These are phyloP conservation scores for Laupala kohalensis DNA, from an alignment of 1,140 invertebrate genomes.

Conservation along the genomic window DNA sequence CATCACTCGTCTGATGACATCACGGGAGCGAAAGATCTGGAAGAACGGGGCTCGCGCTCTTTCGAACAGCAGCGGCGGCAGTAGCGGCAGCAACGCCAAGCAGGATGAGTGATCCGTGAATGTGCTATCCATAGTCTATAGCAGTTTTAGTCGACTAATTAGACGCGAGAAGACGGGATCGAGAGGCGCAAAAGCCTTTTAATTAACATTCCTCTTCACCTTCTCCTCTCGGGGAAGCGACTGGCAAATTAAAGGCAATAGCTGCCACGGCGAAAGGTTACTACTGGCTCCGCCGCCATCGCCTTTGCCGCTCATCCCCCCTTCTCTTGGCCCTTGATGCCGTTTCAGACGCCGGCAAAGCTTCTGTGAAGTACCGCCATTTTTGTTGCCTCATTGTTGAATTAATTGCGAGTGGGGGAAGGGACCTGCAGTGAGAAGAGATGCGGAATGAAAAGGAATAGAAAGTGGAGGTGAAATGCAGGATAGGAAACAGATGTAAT, in stretches of 20 bases:
- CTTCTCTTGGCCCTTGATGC: too few species aligned
- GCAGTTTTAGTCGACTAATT: conserved; percentile 21
- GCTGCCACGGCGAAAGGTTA: conserved; percentile 22
- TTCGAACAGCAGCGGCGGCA: too few species aligned
- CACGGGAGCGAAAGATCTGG: neutral
- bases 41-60: too few species aligned
- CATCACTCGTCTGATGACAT: neutral
- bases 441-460: too few species aligned
- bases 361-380: conserved; percentile 13
- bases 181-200: conserved; percentile 25
- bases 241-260: conserved; percentile 28
- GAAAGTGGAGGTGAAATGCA: too few species aligned
- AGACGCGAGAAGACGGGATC: conserved; percentile 19
- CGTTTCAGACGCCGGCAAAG: conserved; percentile 1
- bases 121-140: conserved; percentile 8
- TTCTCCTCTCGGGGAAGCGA: conserved; percentile 16
- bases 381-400: conserved; percentile 29
- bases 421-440: too few species aligned
- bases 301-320: neutral
- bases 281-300: conserved; percentile 18
- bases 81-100: too few species aligned
- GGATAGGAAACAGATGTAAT: too few species aligned
- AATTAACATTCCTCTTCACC: conserved; percentile 32
- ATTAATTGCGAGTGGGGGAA: conserved; percentile 21
- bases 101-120: conserved; percentile 18